Evolutionary conservation across 2,888 invertebrate species (phyloP).

Genomic region (Carcina quercana): DNA sequence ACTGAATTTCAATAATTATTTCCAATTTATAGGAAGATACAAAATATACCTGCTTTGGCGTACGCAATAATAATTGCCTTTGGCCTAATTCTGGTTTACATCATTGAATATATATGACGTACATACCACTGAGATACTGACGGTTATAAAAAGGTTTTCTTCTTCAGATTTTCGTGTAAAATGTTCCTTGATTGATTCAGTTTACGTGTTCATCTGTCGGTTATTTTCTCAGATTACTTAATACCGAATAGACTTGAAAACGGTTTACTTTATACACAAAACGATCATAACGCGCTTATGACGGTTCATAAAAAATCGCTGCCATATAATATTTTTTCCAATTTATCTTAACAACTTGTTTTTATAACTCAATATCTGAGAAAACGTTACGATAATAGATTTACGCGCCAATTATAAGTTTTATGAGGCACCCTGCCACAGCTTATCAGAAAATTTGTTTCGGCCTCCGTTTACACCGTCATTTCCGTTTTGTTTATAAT

Average conservation of each 20-base stretch:
- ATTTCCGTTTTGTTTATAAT: slow-evolving; percentile 14
- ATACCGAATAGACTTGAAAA: slow-evolving; percentile 51
- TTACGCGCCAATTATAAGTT: slow-evolving; percentile 59
- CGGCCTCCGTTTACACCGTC: slow-evolving; percentile 16
- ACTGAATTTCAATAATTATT: no score
- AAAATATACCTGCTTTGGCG: no score
- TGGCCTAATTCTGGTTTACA: no score
- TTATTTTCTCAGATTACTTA: slow-evolving; percentile 46
- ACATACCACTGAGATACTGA: no score
- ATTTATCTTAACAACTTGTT: slow-evolving; percentile 65
- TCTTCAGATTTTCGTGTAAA: no score
- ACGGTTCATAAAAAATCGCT: slow-evolving; percentile 54
- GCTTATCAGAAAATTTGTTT: slow-evolving; percentile 29
- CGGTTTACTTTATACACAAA: slow-evolving; percentile 53
- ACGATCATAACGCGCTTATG: slow-evolving; percentile 66
- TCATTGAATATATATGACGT: no score
- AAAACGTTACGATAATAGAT: slow-evolving; percentile 53
- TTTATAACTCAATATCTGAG: slow-evolving; percentile 16
- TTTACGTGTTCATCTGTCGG: no score
- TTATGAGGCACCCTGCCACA: slow-evolving; percentile 26
- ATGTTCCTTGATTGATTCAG: no score
- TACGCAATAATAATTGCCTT: no score
- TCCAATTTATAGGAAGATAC: no score
- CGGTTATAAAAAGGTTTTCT: no score
- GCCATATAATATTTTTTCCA: slow-evolving; percentile 61